Evolutionary conservation across 2,113 vertebrate species (phyloP).

Genomic region (Perccottus glenii): DNA sequence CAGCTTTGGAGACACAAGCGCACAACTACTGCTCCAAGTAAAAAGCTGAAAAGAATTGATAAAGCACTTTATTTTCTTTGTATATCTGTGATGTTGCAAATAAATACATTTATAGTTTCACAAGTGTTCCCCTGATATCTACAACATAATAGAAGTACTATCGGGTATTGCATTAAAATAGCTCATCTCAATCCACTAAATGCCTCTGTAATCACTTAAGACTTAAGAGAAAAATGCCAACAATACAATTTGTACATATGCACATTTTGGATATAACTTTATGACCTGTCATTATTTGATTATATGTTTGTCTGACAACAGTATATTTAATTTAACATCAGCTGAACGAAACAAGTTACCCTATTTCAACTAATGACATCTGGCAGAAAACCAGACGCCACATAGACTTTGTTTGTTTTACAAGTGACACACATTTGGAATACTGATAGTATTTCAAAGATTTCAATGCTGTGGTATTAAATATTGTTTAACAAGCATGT

Average conservation of each 20-base stretch:
- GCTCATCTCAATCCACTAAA: conserved; percentile 41
- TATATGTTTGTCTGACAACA: too few relatives aligned
- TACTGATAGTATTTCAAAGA: neutral
- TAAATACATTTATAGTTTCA: conserved; percentile 66
- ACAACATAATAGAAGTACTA: too few relatives aligned
- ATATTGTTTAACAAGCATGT: neutral
- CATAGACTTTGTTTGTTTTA: neutral
- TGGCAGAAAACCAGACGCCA: neutral
- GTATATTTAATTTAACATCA: too few relatives aligned
- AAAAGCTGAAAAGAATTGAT: conserved; percentile 22
- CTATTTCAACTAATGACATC: neutral
- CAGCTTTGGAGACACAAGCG: conserved; percentile 11
- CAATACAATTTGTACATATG: neutral
- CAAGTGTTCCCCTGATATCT: conserved; percentile 10
- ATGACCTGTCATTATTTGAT: too few relatives aligned
- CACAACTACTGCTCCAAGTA: conserved; percentile 21
- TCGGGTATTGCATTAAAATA: too few relatives aligned
- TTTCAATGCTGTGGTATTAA: neutral
- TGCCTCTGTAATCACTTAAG: conserved; percentile 45
- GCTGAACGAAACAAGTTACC: too few relatives aligned
- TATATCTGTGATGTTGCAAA: conserved; percentile 66
- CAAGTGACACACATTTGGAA: neutral
- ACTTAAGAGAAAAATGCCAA: neutral
- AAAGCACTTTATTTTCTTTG: conserved; percentile 71
- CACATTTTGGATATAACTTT: too few relatives aligned